Percentiles rank a stretch among this genome's conserved stretches.
Conservation (phyloP, 2,797 vertebrate genomes). For the Mormyrops boulengeri region DNA sequence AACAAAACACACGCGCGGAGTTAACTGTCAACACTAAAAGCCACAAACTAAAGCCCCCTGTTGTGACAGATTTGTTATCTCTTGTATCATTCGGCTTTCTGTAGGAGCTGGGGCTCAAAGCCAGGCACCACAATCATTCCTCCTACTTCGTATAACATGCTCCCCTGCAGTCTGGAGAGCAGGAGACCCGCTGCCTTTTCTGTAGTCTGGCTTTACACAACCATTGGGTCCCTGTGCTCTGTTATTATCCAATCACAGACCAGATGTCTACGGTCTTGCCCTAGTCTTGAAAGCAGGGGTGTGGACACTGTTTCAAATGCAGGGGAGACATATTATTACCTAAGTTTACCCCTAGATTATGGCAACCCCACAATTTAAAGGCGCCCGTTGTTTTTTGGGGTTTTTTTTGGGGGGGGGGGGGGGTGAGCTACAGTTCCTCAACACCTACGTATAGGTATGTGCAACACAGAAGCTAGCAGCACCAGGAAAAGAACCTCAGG, state of each 20-base stretch:
- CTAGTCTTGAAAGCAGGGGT: slow-evolving; percentile 6
- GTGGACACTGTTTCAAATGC: background rate
- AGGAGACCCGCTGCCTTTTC: background rate
- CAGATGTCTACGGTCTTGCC: background rate
- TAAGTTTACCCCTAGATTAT: background rate
- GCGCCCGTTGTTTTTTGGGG: background rate
- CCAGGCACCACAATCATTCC: slow-evolving; percentile 59
- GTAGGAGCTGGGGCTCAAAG: slow-evolving; percentile 42
- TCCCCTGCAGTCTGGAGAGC: slow-evolving; percentile 61
- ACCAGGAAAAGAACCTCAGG: slow-evolving; percentile 55
- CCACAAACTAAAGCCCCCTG: background rate
- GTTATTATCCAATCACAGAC: background rate
- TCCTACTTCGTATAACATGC: slow-evolving; percentile 58
- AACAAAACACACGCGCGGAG: background rate
- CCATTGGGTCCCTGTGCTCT: background rate
- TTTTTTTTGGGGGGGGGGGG: background rate
- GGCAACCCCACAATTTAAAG: background rate
- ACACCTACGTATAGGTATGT: slow-evolving; percentile 65
- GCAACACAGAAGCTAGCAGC: slow-evolving; percentile 66
- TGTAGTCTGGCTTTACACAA: background rate
- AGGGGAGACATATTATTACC: background rate
- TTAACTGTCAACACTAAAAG: background rate
- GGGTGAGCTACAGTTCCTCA: slow-evolving; percentile 45
- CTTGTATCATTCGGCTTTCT: slow-evolving; percentile 13
- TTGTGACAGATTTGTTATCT: slow-evolving; percentile 23